Evolutionary conservation across 2,797 vertebrate species (phyloP), one percentile per base, ranked within the genome.

Genomic region (Rhodeus uyekii): DNA sequence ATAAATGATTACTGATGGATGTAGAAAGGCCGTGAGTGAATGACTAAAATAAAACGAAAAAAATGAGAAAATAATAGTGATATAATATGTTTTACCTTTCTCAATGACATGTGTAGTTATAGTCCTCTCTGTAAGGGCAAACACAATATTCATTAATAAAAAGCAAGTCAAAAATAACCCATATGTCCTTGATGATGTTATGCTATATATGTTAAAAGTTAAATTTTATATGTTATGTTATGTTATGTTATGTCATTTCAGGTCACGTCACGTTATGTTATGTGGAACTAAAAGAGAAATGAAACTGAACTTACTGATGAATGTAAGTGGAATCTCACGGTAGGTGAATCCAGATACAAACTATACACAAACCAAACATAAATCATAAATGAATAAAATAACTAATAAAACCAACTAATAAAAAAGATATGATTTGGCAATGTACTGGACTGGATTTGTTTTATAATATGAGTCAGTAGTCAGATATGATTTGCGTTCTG

Each of bases 281-380:
- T 44, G 50, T 34, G 38, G 38, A 80, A 71, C 27, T 38, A 50
- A 14, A 55, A 32, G 6, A 18, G 3, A 38, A 50, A 71, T 18
- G 10, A 50, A 80, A 74, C 4, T 86, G 63, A 60, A 98, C 96
- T 97, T 96, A 99, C 98, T 96, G 88, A 97, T 92, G 90, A 97
- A 95, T 3, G 96, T 96, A 84, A 96, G 88, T 14, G 97, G 97
- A 89, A 99, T 96, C 90, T 98, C 97, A 82, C 91, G 84, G 85
- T 97, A 99, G 80, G 91, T 91, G 89, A 89, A 97, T 84, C 96
- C 96, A 85, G 93, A 94, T 81, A 94, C 87, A 90, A 93, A 98
- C 98, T 99, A 86, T 46, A 90, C 87, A 86, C 14, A 34, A 78
- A 78, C 72, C 42, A 68, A 74, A 72, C 27, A 39, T 67, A 53